Evolutionary conservation across 37 sponge, comb jelly and placozoan species (phyloP), one percentile per base, ranked within the genome.

Genomic region (Amphimedon queenslandica): DNA sequence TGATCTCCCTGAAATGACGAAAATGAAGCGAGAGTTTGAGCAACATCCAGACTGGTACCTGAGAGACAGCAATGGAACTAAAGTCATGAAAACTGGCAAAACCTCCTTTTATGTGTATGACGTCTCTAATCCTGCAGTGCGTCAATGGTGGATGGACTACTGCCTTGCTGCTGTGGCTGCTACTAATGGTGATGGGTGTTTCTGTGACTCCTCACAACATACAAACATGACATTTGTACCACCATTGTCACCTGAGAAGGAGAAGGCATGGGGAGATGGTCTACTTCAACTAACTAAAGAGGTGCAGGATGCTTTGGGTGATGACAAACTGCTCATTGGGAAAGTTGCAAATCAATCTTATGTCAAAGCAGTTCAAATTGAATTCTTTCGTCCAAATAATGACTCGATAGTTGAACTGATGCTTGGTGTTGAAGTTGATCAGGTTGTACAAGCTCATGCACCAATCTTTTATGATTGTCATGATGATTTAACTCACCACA

Each of bases 161-260:
- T 70, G 71, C n/a, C 43, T 79, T 2, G 60, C 74, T 76, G 84
- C 78, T 43, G 69, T 60, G 31, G 71, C 36, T 31, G 79, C 20
- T 69, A 72, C 71, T 57, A 40, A 39, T 69, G 71, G 72, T 33
- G 82, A 84, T 51, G 84, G 84, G 1, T 76, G 77, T 24, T 84
- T 71, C 61, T 77, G 71, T 40, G 84, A 84, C 73, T 69, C 79
- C 37, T 78, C 79, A 25, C 71, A 78, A 30, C 41, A 63, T 4
- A 33, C 51, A 11, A 36, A 63, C 38, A 3, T 31, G 20, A 25
- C 40, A 25, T 5, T 57, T 74, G n/a, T n/a, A n/a, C n/a, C n/a
- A n/a, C n/a, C n/a, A n/a, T n/a, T n/a, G n/a, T n/a, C n/a, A n/a
- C n/a, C n/a, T n/a, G n/a, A n/a, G n/a, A n/a, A n/a, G n/a, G n/a